Base-by-base conservation (phyloP, 1,140 invertebrate genomes). In the Temnothorax longispinosus region DNA sequence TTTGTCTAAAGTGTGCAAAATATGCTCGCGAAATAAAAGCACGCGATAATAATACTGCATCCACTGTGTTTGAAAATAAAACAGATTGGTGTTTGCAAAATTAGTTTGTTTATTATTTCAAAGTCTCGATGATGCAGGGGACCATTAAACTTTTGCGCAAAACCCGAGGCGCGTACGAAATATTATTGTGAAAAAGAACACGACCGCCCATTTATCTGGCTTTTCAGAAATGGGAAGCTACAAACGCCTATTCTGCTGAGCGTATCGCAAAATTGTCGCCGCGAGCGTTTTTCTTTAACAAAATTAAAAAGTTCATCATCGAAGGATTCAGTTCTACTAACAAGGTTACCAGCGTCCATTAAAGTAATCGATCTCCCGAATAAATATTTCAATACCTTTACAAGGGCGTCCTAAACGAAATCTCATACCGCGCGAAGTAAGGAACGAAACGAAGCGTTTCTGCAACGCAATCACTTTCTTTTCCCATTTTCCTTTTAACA, bases 31-130 rank as follows among this genome's bases (percentile, higher is more conserved):
- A 52, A 47, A 54, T n/a, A 56, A 27, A 10, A 82, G 44, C 27
- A 50, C 8, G 4, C 52, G 54, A 50, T 74, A 50, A 82, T 75
- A 84, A 47, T 50, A 8, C 41, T 27, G 4, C 41, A 18, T 50
- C 21, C 65, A 21, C 3, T 7, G 52, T 50, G 54, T 84, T 75
- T 58, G 18, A 47, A 82, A 13, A 74, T 54, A 84, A 75, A 75
- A 74, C 67, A 74, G 27, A 21, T 21, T 18, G 11, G 2, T 75
- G 69, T 75, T 74, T 84, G 32, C 54, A 50, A 13, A 35, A 47
- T 82, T 32, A 74, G 58, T 75, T 84, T 74, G 69, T 75, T 84
- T 75, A 84, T 84, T 84, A 58, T 44, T 82, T 62, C 27, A 75
- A 52, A 47, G 32, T 54, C 21, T 47, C 27, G 11, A 15, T 54